phyloP scores from a whole-genome alignment of 2,113 vertebrate species.

The Ophthalmolycus amberensis region DNA sequence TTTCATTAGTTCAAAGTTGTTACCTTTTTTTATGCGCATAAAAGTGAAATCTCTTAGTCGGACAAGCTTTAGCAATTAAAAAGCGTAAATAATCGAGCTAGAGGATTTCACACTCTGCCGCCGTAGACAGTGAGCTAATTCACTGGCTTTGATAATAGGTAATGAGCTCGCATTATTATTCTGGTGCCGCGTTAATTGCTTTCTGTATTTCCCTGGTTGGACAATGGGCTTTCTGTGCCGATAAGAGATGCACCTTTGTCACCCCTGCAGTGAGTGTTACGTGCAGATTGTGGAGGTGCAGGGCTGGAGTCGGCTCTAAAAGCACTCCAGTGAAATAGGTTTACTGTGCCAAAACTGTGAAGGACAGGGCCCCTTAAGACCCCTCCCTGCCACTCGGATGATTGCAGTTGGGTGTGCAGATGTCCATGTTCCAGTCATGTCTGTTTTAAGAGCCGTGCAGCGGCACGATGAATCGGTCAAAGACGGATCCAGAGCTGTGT shows the following conservation, averaged over 20 bases:
- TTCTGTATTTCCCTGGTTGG: conserved; percentile 85
- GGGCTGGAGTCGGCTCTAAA: conserved; percentile 80
- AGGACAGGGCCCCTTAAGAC: conserved; percentile 80
- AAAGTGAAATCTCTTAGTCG: conserved; percentile 83
- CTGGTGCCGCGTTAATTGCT: conserved; percentile 85
- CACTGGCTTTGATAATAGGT: conserved; percentile 85
- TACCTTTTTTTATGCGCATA: conserved; percentile 79
- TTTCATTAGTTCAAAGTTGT: conserved; percentile 82
- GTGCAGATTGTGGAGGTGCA: conserved; percentile 78
- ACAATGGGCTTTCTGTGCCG: conserved; percentile 84
- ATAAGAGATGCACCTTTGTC: conserved; percentile 86
- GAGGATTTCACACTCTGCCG: conserved; percentile 83
- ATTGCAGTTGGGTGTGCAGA: conserved; percentile 76
- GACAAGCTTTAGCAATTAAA: conserved; percentile 84
- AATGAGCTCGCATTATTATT: conserved; percentile 87
- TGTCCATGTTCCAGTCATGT: conserved; percentile 62
- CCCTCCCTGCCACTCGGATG: conserved; percentile 69
- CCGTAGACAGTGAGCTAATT: conserved; percentile 86
- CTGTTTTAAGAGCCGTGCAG: conserved; percentile 39
- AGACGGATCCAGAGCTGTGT: conserved; percentile 37
- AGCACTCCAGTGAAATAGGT: conserved; percentile 84
- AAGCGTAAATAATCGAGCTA: conserved; percentile 83
- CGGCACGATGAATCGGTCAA: conserved; percentile 47
- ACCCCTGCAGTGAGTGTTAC: conserved; percentile 81
- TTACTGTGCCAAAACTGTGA: conserved; percentile 78